Base-by-base conservation (phyloP, 2,113 vertebrate genomes). In the Hippocampus guttulatus region DNA sequence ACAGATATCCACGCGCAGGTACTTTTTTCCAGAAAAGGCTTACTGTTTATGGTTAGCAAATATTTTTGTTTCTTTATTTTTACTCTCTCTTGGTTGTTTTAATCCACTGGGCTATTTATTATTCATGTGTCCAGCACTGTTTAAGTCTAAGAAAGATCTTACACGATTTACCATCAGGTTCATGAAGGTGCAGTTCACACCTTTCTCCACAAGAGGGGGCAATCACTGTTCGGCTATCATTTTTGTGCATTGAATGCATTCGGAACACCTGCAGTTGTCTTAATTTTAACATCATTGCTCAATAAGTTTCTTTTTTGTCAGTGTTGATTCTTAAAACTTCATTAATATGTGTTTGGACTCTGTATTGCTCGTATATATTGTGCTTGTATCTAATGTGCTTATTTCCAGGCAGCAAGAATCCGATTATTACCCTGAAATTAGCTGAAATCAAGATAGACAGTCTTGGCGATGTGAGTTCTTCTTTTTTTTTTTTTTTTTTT, bases 1-100 rank as follows among this genome's bases (percentile, higher is more conserved):
- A 98, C 79, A 92, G 97, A 78, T 98, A 98, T 86, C 97, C 97
- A 57, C 92, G 95, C 40, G 97, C 97, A 88, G 97, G 96, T 64
- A 23, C 40, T 64, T 40, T n/a, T 51, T 16, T 14, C 47, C 12
- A 7, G 1, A 27, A 30, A 62, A 38, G 7, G 8, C 6, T 61
- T 27, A 25, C 3, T 5, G 16, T 55, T 58, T 27, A 15, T 6
- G 58, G 15, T 16, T 33, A 16, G 25, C 10, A 16, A 51, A 51
- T 8, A 55, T 21, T 55, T 55, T 55, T 55, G 21, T 45, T 45
- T 10, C 2, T 12, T 45, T 45, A 3, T 14, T 45, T 45, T 45
- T 45, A 45, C 43, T 45, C 2, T 21, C n/a, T 55, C n/a, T 55
- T 0, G 1, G 21, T 23, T 55, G 20, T 55, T 55, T n/a, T 23